Evolutionary conservation across 1,140 invertebrate species (phyloP), one percentile per base, ranked within the genome.

Genomic region (Drosophila baimaii): DNA sequence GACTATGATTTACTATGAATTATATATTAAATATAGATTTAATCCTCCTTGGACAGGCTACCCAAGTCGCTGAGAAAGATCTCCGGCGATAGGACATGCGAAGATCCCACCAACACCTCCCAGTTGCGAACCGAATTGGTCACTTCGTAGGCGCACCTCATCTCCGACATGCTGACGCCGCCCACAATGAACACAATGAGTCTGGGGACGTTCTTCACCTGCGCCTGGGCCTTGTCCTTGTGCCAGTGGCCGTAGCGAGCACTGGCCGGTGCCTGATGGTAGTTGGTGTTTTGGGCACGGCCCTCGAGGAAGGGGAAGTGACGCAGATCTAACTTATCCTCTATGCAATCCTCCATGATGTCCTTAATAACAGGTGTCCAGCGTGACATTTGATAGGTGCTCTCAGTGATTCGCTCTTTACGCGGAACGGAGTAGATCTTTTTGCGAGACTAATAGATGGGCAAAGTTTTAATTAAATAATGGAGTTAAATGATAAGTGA

Each of bases 231-330:
- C 91, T 98, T 98, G 80, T 99, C 98, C 93, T 99, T 99, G 92
- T 99, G 99, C 99, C 99, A 99, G 88, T 99, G 98, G 27, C 99
- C 99, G 92, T 99, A 99, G 33, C 98, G 95, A 2, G 97, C 98
- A 92, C 98, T 99, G 85, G 97, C 96, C n/a, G 97, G 97, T 57
- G 97, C 96, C 29, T 52, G 51, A 92, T 97, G 96, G 86, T 97
- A 98, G 57, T 95, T 96, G 15, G 96, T 95, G 46, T 95, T 95
- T 61, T 97, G 96, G 27, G 96, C 96, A 64, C 98, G 95, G 13
- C 98, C 98, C 61, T 96, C 97, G 58, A 99, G 94, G 93, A 97
- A 99, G 17, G 98, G 98, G 92, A 98, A 99, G 92, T 99, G 98
- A 92, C 98, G 98, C 23, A 95, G 94, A 92, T 99, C 99, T 49